phyloP scores from a whole-genome alignment of 2,797 vertebrate genomes.

The Acanthiza pusilla region DNA sequence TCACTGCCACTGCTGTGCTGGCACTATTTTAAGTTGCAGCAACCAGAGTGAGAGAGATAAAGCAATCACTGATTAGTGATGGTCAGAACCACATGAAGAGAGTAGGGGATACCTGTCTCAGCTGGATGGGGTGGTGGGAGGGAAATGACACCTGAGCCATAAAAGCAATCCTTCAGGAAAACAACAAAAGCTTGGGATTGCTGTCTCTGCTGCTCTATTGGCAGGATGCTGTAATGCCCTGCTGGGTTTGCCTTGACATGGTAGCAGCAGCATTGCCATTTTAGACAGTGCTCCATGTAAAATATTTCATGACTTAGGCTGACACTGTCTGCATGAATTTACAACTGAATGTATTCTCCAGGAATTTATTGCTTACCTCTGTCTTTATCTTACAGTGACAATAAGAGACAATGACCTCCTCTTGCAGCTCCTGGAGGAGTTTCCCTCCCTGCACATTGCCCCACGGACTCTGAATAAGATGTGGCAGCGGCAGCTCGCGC shows the following conservation, averaged over 20 bases:
- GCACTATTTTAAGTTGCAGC: not conserved
- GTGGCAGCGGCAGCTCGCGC: conserved; percentile 89
- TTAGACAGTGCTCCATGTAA: not conserved
- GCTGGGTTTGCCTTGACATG: not conserved
- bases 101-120: not conserved
- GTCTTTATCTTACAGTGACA: conserved; percentile 77
- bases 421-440: conserved; percentile 83
- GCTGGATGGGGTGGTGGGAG: not conserved
- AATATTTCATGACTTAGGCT: not conserved
- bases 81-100: not conserved
- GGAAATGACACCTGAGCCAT: not conserved
- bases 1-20: not conserved
- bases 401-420: conserved; percentile 85
- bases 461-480: conserved; percentile 79
- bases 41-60: not conserved
- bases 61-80: not conserved
- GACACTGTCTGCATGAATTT: not conserved
- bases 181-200: not conserved
- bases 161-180: not conserved
- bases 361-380: not conserved
- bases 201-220: not conserved
- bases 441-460: conserved; percentile 86
- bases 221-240: not conserved
- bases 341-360: not conserved
- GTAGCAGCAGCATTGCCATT: not conserved